Conservation (phyloP, 2,113 vertebrate genomes). For the Prochilodus magdalenae region DNA sequence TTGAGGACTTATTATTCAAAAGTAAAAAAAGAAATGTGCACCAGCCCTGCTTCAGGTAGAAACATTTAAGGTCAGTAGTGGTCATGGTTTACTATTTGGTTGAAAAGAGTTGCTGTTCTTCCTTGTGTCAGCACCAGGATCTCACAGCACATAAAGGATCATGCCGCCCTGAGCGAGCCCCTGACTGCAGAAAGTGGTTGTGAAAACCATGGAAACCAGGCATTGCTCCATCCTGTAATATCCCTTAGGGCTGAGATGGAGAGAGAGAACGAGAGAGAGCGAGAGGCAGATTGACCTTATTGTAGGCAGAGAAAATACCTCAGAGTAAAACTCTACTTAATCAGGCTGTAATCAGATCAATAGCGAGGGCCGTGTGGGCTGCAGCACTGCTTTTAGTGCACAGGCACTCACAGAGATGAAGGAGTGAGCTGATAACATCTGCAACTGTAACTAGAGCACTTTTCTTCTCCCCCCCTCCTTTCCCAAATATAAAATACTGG, state of each 20-base stretch:
- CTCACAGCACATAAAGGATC: not conserved
- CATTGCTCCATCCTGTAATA: conserved; percentile 33
- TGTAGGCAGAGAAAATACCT: conserved; percentile 55
- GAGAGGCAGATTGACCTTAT: conserved; percentile 43
- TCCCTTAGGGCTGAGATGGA: conserved; percentile 18
- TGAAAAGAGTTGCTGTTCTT: not conserved
- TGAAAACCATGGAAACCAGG: conserved; percentile 30
- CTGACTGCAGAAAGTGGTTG: not conserved
- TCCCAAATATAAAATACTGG: not conserved
- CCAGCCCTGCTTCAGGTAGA: too few relatives aligned
- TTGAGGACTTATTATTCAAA: too few relatives aligned
- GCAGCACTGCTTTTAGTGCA: conserved; percentile 39
- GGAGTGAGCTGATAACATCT: conserved; percentile 42
- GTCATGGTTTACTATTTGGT: too few relatives aligned
- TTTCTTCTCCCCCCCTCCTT: not conserved
- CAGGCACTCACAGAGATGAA: conserved; percentile 40
- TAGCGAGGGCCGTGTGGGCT: conserved; percentile 51
- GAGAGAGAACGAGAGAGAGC: conserved; percentile 40
- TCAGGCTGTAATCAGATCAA: conserved; percentile 63
- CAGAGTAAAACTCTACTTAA: conserved; percentile 64
- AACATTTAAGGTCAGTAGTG: too few relatives aligned
- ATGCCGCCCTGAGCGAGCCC: not conserved
- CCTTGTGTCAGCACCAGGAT: not conserved
- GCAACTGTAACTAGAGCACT: conserved; percentile 33
- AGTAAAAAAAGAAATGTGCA: too few relatives aligned